Evolutionary conservation across 2,888 invertebrate genomes (phyloP), one percentile per base, ranked within the genome.

Genomic region (Seira sanloemensis): DNA sequence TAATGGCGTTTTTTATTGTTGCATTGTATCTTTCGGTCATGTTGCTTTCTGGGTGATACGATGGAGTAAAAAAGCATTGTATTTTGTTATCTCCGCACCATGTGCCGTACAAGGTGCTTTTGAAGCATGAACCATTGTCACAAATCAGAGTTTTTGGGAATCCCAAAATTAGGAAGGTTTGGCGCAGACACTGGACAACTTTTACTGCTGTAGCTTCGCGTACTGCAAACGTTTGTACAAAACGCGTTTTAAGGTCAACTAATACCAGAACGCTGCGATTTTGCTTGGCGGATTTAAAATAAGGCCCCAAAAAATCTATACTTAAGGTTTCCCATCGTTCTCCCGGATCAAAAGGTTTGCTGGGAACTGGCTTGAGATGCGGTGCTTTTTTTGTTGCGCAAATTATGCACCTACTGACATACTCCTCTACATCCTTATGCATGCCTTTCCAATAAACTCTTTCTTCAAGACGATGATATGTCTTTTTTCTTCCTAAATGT

Each of bases 91-190:
- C 7, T 27, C 65, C 21, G 37, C 84, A 84, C 62, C 62, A 86
- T 16, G 71, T 54, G 2, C 2, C 9, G 58, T 80, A 84, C 4
- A 46, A 2, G 12, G 26, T 66, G 0, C 75, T 78, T 0, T 80
- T 81, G 12, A 86, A 81, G 18, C 78, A 78, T 12, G 82, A 75
- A 1, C 78, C 86, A 71, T 86, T 82, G 24, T 86, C 86, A 1
- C 50, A 54, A 0, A 86, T 5, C 12, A 86, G 50, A 5, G 25
- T 25, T 0, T 7, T 16, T 0, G 74, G 74, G 0, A 78, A 5
- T 23, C 86, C 86, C 69, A 67, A 79, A 16, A 26, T 24, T 5
- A 72, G 54, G 21, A 24, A 84, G 0, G 78, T 18, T 12, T 68
- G 0, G 66, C 72, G 68, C 4, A 84, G 62, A 16, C 77, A 69